Evolutionary conservation across 2,888 invertebrate genomes (phyloP), one percentile per base, ranked within the genome.

Genomic region (Rhodophaea formosa): DNA sequence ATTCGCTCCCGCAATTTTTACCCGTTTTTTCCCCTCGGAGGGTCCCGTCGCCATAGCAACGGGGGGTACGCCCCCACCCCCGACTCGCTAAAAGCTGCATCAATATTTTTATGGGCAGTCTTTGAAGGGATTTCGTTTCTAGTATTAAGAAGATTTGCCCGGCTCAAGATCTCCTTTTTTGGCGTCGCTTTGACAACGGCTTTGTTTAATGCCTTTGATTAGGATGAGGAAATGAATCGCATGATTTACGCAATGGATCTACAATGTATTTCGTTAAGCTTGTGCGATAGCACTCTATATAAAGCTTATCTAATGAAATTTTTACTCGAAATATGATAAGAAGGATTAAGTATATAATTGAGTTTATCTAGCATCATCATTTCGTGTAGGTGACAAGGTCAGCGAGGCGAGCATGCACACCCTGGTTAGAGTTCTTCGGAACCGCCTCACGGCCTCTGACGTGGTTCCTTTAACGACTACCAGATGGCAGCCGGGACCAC

Each of bases 1-100:
- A 82, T 82, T 81, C 82, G 85, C 84, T 80, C 85, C 82, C 87
- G 81, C 84, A 86, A 88, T 90, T 91, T 90, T 91, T 90, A 89
- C 87, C 85, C 86, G 85, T 89, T 91, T 91, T 91, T 91, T 89
- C 88, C 91, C 89, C 90, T 85, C 81, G 64, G 86, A 88, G 89
- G 90, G 87, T 86, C 82, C 82, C 75, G 90, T 92, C 70, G 78
- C 82, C 81, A 85, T 85, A 77, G 84, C 80, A 79, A 92, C 90
- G 73, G 72, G 67, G 73, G 62, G 68, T 17, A 59, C 64, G 64
- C 75, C 74, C 74, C 77, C 82, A 70, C 79, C 78, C 75, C 71
- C 70, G 70, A 70, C 75, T 62, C 69, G 72, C 79, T 82, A 80
- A 84, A 84, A 82, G 84, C 82, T 78, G 75, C 82, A 81, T 81